Base-by-base conservation (phyloP, 2,113 vertebrate species). In the Speoplatyrhinus poulsoni region DNA sequence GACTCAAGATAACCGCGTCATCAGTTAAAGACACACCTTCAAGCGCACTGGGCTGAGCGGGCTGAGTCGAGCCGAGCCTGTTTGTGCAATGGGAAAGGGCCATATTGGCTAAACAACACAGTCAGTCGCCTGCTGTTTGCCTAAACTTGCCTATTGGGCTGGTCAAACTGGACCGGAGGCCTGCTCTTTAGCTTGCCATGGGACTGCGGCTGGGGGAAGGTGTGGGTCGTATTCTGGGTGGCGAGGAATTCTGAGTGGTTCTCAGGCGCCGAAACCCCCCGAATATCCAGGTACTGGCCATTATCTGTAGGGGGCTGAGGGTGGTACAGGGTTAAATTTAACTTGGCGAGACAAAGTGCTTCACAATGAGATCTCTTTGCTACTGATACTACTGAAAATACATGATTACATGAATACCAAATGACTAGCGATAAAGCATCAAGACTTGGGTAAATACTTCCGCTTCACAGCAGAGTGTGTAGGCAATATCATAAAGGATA, bases 71-170 rank as follows among this genome's bases (percentile, higher is more conserved):
- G 19, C 2, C 19, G 19, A 19, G 19, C 19, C 19, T 19, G 19
- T 19, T 19, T 19, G 19, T 19, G 19, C 19, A 19, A 19, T 19
- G 19, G 19, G 19, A 19, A 19, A 19, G 19, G 19, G 19, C 19
- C 19, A 19, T 19, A 41, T 41, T 1, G 36, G 36, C 36, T 41
- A 41, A 41, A 41, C 36, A 41, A 41, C 7, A 41, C 36, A 41
- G 4, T 41, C 7, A 41, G 4, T 41, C 7, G 3, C 49, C 19
- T 50, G 52, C 13, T n/a, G 6, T n/a, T 4, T 8, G n/a, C 52
- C n/a, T 11, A 3, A 6, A 69, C 94, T 92, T 71, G 98, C 98
- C 98, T 95, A 86, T 99, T 98, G 1, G 98, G 96, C 75, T 95
- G 95, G 90, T 97, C 94, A 65, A 98, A 98, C 76, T 95, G 90